Percentiles rank a stretch among this genome's conserved stretches.
Evolutionary conservation across 2,113 vertebrate species (phyloP).

Genomic region (Machaerirhynchus nigripectus): DNA sequence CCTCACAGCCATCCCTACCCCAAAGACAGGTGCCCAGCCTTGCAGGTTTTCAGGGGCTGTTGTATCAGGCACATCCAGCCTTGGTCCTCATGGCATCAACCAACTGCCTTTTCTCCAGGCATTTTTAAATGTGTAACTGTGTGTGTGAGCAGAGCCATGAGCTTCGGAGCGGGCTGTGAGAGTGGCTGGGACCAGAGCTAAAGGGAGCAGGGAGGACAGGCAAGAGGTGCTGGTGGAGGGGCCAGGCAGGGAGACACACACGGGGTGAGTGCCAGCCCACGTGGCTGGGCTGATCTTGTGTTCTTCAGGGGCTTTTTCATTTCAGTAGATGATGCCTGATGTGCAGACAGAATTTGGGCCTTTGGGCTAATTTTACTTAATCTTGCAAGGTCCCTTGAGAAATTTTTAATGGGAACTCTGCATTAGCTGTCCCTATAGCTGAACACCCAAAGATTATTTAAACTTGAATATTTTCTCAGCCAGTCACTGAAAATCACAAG

Average conservation of each 20-base stretch:
- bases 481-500: neutral
- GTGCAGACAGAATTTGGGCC: neutral
- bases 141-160: neutral
- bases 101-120: neutral
- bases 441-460: conserved; percentile 3
- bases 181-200: neutral
- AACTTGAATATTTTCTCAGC: neutral
- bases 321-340: neutral
- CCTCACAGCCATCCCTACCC: neutral
- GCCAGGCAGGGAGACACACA: neutral
- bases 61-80: neutral
- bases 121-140: neutral
- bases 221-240: neutral
- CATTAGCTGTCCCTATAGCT: neutral
- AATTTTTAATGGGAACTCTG: neutral
- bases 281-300: neutral
- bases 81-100: fast-evolving
- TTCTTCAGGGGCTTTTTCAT: neutral
- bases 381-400: conserved; percentile 10
- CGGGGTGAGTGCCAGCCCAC: fast-evolving
- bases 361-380: conserved; percentile 38
- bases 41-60: neutral
- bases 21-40: fast-evolving
- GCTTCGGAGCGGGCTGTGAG: too few relatives aligned
- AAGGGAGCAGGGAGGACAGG: neutral